phyloP scores from a whole-genome alignment of 2,113 vertebrate species.

The Notarius quadriscutis region DNA sequence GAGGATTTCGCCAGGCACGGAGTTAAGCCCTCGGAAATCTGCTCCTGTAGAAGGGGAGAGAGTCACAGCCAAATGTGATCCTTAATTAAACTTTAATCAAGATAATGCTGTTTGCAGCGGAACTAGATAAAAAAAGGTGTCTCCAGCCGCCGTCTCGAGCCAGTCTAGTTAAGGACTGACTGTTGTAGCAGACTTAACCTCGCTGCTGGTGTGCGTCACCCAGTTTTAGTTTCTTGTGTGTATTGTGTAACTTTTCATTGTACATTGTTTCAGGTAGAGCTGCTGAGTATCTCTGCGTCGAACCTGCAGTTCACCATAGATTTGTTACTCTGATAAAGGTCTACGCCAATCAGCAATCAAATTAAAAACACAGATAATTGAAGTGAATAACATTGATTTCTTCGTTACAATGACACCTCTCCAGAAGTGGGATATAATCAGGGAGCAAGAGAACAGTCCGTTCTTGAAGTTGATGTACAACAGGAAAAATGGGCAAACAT shows the following conservation, averaged over 20 bases:
- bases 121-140: constrained; percentile 79
- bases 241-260: constrained; percentile 47
- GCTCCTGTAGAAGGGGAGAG: constrained; percentile 99
- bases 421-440: too few species aligned
- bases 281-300: not conserved
- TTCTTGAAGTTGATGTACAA: too few species aligned
- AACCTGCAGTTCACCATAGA: not conserved
- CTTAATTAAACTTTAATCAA: constrained; percentile 99
- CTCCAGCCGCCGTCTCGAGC: constrained; percentile 63
- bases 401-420: too few species aligned
- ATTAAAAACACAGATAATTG: too few species aligned
- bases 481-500: too few species aligned
- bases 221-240: constrained; percentile 56
- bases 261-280: not conserved
- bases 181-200: constrained; percentile 73
- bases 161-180: constrained; percentile 67
- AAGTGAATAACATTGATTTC: too few species aligned
- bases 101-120: constrained; percentile 89
- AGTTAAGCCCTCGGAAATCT: constrained; percentile 99
- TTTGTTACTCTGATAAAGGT: constrained; percentile 8
- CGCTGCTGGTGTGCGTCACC: constrained; percentile 56
- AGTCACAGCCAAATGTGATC: constrained; percentile 99
- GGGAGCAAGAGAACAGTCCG: too few species aligned
- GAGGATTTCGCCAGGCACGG: constrained; percentile 99
- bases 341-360: too few species aligned